Conservation (phyloP, 2,888 invertebrate species). For the Dromius quadrimaculatus region DNA sequence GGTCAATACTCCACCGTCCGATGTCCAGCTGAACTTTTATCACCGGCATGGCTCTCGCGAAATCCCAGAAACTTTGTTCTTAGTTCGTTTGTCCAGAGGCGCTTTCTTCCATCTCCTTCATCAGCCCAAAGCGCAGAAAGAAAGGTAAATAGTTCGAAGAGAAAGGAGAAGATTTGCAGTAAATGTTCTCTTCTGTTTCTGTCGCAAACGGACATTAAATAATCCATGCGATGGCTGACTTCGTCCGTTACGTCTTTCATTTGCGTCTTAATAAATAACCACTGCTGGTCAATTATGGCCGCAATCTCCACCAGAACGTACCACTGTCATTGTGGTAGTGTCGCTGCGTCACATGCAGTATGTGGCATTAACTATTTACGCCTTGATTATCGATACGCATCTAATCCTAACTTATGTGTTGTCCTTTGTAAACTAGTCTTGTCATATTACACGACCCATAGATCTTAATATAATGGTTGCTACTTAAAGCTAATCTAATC, state of each 20-base stretch:
- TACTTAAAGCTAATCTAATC: too few relatives aligned
- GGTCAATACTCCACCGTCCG: constrained; percentile 57
- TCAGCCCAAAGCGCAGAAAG: background rate
- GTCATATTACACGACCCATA: too few relatives aligned
- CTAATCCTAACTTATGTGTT: constrained; percentile 11
- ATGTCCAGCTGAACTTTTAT: constrained; percentile 58
- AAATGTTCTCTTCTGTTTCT: background rate
- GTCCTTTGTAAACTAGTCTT: background rate
- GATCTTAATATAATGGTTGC: too few relatives aligned
- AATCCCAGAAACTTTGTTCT: constrained; percentile 61
- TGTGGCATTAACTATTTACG: constrained; percentile 39
- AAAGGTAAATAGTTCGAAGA: too few relatives aligned
- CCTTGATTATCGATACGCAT: constrained; percentile 34
- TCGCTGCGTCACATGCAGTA: constrained; percentile 28
- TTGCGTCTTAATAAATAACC: constrained; percentile 43
- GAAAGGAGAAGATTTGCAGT: constrained; percentile 42
- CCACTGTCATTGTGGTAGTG: background rate
- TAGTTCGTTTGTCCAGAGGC: constrained; percentile 61
- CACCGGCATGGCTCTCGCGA: constrained; percentile 56
- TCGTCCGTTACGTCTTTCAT: constrained; percentile 45
- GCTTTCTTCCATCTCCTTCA: background rate
- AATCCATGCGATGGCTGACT: constrained; percentile 43
- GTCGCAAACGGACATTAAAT: constrained; percentile 38
- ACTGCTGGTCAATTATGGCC: constrained; percentile 39
- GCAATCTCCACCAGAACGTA: constrained; percentile 2